Conservation (phyloP, 2,888 invertebrate genomes). For the Hirtodrosophila alboralis region DNA sequence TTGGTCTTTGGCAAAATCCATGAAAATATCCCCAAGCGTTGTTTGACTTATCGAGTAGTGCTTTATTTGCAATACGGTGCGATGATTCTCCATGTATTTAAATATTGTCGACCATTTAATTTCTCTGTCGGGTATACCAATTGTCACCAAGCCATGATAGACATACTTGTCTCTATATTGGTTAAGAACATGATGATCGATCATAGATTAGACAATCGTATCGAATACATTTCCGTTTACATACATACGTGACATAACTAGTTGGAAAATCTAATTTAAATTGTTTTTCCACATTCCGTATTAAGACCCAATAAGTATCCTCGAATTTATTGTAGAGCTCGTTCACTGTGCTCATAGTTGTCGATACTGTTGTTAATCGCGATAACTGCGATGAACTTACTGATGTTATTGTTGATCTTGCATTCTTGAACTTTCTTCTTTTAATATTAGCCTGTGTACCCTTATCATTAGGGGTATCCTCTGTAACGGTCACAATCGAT, state of each 20-base stretch:
- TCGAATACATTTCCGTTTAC: background rate
- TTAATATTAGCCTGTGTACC: background rate
- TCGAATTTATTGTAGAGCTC: background rate
- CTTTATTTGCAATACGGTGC: constrained; percentile 86
- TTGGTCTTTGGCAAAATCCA: constrained; percentile 86
- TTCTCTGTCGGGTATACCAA: constrained; percentile 85
- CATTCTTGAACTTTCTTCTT: background rate
- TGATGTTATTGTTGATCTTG: too few species aligned
- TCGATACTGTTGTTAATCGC: too few species aligned
- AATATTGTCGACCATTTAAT: constrained; percentile 88
- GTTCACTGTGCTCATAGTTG: background rate
- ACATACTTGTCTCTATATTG: constrained; percentile 85
- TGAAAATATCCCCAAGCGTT: constrained; percentile 90
- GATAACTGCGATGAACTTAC: background rate
- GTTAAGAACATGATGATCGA: background rate
- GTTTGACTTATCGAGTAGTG: constrained; percentile 91
- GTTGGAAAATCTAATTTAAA: constrained; percentile 37
- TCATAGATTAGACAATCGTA: too few species aligned
- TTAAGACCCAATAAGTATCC: background rate
- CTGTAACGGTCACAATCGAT: background rate
- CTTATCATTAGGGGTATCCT: background rate
- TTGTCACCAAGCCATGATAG: constrained; percentile 88
- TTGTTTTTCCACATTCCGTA: constrained; percentile 14
- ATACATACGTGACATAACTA: constrained; percentile 37
- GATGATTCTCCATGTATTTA: constrained; percentile 87